Conservation (phyloP, 2,888 invertebrate genomes). For the Enchytraeus crypticus region DNA sequence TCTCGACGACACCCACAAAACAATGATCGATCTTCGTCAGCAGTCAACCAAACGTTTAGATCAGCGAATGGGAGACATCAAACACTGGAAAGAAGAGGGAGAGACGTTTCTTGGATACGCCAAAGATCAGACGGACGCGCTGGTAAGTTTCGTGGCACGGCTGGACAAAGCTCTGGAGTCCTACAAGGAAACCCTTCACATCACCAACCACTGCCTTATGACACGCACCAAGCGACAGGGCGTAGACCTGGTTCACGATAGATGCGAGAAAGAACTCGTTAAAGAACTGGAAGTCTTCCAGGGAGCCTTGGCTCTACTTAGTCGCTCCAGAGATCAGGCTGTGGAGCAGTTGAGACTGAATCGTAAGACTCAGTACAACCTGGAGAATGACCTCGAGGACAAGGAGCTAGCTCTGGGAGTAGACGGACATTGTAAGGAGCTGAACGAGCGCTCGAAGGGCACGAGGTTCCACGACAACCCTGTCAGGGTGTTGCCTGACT, state of each 20-base stretch:
- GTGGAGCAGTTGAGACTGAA: conserved; percentile 66
- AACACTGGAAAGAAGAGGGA: conserved; percentile 69
- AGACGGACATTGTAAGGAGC: conserved; percentile 53
- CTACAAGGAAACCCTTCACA: conserved; percentile 53
- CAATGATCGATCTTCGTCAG: conserved; percentile 63
- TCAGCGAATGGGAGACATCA: conserved; percentile 72
- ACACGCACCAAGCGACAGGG: conserved; percentile 69
- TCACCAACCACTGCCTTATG: conserved; percentile 60
- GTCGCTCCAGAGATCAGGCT: conserved; percentile 65
- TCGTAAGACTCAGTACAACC: conserved; percentile 67
- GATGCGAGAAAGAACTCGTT: conserved; percentile 69
- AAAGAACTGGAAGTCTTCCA: conserved; percentile 70
- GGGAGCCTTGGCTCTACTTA: conserved; percentile 60
- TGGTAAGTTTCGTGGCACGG: conserved; percentile 65
- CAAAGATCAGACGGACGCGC: conserved; percentile 66
- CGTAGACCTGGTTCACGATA: conserved; percentile 71
- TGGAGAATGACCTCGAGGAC: conserved; percentile 74
- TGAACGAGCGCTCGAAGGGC: conserved; percentile 41
- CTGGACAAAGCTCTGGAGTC: conserved; percentile 67
- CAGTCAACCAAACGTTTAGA: conserved; percentile 58
- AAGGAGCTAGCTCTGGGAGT: conserved; percentile 71
- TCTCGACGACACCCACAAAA: conserved; percentile 58
- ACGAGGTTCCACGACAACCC: conserved; percentile 17
- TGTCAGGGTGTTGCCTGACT: not conserved
- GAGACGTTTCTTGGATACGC: conserved; percentile 68